phyloP scores from a whole-genome alignment of 2,888 invertebrate genomes.

The Agrochola macilenta region DNA sequence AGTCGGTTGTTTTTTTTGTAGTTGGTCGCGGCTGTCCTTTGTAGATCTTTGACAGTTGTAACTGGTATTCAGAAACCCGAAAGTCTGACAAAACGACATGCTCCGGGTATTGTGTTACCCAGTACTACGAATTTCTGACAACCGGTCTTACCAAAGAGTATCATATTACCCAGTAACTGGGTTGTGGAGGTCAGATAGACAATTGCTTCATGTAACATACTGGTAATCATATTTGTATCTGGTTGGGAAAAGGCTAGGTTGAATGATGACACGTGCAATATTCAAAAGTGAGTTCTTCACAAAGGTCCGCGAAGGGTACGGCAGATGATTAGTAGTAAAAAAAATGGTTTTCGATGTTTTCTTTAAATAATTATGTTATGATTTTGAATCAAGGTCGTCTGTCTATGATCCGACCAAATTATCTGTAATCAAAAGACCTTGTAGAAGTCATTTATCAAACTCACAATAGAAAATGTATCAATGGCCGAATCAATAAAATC shows the following conservation, averaged over 20 bases:
- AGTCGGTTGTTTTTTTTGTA: too few species aligned
- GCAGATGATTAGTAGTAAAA: too few species aligned
- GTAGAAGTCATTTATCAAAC: slow-evolving; percentile 3
- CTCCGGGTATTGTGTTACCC: neutral
- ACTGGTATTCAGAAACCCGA: neutral
- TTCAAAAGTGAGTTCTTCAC: too few species aligned
- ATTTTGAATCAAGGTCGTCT: neutral
- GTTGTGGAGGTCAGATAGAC: neutral
- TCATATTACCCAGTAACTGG: neutral
- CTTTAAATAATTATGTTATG: neutral
- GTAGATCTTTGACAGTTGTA: neutral
- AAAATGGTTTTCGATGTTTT: too few species aligned
- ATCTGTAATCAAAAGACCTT: neutral
- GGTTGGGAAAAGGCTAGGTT: neutral
- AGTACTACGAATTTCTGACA: too few species aligned
- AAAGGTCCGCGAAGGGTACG: too few species aligned
- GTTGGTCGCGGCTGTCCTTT: neutral
- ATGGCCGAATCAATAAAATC: slow-evolving; percentile 8
- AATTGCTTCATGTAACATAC: neutral
- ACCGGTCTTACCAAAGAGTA: too few species aligned
- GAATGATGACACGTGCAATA: too few species aligned
- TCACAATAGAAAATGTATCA: slow-evolving; percentile 8
- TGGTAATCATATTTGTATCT: neutral
- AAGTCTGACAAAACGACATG: neutral
- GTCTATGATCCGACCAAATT: neutral